Conservation (phyloP, 1,140 invertebrate genomes). For the Pentalonia nigronervosa region DNA sequence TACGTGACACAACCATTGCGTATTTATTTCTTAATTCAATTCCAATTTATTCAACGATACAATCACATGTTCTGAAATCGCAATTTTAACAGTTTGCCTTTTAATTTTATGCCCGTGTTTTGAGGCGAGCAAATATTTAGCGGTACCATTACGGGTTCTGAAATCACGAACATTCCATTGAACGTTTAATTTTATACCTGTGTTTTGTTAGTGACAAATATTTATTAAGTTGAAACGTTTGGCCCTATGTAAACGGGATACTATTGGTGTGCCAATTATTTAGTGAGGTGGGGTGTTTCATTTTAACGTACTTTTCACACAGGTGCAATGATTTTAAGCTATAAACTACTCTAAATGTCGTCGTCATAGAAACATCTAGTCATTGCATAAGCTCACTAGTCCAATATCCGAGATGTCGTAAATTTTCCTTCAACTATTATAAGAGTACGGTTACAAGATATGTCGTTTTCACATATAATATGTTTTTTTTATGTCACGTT, state of each 20-base stretch:
- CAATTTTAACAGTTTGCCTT: background rate
- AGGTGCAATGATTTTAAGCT: conserved; percentile 22
- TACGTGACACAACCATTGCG: background rate
- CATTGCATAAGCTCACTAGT: conserved; percentile 14
- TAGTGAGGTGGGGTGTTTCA: background rate
- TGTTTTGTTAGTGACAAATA: background rate
- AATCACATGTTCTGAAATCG: background rate
- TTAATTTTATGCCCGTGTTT: background rate
- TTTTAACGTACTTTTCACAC: conserved; percentile 38
- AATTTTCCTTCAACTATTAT: background rate
- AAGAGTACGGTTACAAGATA: background rate
- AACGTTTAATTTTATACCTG: background rate
- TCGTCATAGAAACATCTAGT: conserved; percentile 40
- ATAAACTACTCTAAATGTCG: conserved; percentile 28
- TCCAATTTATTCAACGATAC: background rate
- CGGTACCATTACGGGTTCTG: background rate
- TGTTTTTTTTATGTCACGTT: background rate
- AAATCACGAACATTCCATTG: background rate
- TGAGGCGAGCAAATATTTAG: background rate
- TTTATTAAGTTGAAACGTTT: conserved; percentile 22
- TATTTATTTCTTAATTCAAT: background rate
- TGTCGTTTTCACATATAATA: background rate
- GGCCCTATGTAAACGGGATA: background rate
- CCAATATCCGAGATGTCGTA: background rate
- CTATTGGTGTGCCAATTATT: background rate